phyloP scores from a whole-genome alignment of 2,888 invertebrate genomes.

The Cryptocephalus primarius region DNA sequence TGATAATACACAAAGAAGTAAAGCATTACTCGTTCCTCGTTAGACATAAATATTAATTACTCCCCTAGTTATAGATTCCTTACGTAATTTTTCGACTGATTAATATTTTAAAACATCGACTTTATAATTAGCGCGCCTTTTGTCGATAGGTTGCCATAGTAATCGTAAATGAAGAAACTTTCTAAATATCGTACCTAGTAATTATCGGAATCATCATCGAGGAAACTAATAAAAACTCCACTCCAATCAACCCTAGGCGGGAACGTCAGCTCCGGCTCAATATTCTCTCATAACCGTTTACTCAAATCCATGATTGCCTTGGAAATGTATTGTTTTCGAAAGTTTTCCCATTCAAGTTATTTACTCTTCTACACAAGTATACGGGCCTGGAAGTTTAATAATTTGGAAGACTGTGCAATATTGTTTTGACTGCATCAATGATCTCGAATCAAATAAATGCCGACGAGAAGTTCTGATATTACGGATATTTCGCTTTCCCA shows the following conservation, averaged over 20 bases:
- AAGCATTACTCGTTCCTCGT: no score
- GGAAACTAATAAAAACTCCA: not conserved
- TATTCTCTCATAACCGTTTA: constrained; percentile 8
- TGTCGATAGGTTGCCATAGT: no score
- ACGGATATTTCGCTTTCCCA: constrained; percentile 13
- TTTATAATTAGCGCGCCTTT: no score
- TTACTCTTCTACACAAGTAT: constrained; percentile 16
- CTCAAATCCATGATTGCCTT: constrained; percentile 9
- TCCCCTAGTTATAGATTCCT: no score
- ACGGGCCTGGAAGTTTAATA: constrained; percentile 18
- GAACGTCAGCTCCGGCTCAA: constrained; percentile 4
- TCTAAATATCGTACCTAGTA: no score
- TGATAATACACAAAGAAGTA: no score
- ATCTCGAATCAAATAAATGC: constrained; percentile 19
- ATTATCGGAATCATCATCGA: no score
- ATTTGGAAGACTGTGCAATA: constrained; percentile 20
- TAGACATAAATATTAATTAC: no score
- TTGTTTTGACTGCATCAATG: constrained; percentile 21
- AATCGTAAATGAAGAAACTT: no score
- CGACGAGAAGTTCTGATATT: constrained; percentile 14
- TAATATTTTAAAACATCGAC: no score
- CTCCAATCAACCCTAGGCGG: not conserved
- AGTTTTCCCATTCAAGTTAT: constrained; percentile 23
- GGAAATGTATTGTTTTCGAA: constrained; percentile 20
- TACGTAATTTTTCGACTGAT: no score